Conservation (phyloP, 2,113 vertebrate species). For the Eidolon helvum region DNA sequence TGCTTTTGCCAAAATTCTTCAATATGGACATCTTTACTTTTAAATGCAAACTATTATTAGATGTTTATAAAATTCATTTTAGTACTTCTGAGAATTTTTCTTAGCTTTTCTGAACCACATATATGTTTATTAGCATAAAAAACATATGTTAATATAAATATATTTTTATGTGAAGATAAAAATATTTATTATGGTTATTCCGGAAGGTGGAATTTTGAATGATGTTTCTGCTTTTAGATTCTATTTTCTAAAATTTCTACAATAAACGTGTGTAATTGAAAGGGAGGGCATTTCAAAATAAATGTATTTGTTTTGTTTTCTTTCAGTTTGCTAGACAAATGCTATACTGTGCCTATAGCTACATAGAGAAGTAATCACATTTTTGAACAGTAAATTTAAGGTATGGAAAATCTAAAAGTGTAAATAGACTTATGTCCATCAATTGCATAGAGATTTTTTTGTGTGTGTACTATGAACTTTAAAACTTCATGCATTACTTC, state of each 20-base stretch:
- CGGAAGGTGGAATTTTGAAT: not conserved
- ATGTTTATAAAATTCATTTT: not conserved
- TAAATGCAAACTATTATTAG: not conserved
- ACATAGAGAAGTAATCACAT: not conserved
- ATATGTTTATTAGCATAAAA: not conserved
- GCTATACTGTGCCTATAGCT: not conserved
- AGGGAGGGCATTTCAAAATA: not conserved
- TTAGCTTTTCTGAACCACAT: not conserved
- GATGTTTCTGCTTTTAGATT: not conserved
- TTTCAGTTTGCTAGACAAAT: constrained; percentile 1
- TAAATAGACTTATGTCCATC: not conserved
- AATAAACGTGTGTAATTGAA: not conserved
- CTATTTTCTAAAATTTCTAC: not conserved
- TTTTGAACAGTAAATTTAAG: constrained; percentile 22
- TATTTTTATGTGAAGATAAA: not conserved
- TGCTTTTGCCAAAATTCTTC: not conserved
- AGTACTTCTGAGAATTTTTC: not conserved
- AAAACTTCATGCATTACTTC: constrained; percentile 24
- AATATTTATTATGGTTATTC: not conserved
- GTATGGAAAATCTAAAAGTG: not conserved
- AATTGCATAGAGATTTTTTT: not conserved
- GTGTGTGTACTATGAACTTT: not conserved
- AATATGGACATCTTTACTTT: not conserved
- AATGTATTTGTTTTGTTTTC: constrained; percentile 13
- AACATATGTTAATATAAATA: not conserved